Conservation (phyloP, 2,888 invertebrate genomes). For the Caenorhabditis sulstoni region DNA sequence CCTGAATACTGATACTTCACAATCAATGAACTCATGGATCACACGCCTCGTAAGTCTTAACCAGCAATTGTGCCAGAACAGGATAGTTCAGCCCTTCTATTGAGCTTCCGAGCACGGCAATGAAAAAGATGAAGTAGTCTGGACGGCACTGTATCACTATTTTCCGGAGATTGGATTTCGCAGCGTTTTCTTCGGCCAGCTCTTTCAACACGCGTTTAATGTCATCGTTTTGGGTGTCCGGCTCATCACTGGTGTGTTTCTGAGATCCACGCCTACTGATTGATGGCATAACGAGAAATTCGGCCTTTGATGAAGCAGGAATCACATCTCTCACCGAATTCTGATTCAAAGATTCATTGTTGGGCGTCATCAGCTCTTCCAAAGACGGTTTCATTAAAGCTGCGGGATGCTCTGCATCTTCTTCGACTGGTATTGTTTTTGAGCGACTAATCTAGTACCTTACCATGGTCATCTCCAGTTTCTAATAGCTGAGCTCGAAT, state of each 20-base stretch:
- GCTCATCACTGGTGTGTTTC: conserved; percentile 32
- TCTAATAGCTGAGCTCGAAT: conserved; percentile 72
- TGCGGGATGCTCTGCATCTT: too few species aligned
- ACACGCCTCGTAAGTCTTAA: conserved; percentile 19
- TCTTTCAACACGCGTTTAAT: conserved; percentile 52
- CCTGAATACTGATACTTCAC: conserved; percentile 19
- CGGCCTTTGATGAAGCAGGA: too few species aligned
- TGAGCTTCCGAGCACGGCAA: conserved; percentile 30
- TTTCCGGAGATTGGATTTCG: conserved; percentile 36
- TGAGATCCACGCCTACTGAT: too few species aligned
- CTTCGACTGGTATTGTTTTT: too few species aligned
- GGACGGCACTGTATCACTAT: conserved; percentile 47
- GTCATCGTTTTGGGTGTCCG: conserved; percentile 34
- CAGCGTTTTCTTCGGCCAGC: conserved; percentile 31
- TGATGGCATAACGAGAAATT: too few species aligned
- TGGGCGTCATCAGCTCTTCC: too few species aligned
- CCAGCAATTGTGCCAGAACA: conserved; percentile 35
- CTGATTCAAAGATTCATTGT: too few species aligned
- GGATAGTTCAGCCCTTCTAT: conserved; percentile 53
- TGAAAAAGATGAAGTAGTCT: conserved; percentile 27
- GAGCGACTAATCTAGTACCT: too few species aligned
- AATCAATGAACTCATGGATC: background rate
- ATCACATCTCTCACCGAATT: too few species aligned
- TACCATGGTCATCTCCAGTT: conserved; percentile 6
- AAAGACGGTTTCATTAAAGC: too few species aligned